Base-by-base conservation (phyloP, 1,140 invertebrate genomes). In the Nasonia vitripennis region DNA sequence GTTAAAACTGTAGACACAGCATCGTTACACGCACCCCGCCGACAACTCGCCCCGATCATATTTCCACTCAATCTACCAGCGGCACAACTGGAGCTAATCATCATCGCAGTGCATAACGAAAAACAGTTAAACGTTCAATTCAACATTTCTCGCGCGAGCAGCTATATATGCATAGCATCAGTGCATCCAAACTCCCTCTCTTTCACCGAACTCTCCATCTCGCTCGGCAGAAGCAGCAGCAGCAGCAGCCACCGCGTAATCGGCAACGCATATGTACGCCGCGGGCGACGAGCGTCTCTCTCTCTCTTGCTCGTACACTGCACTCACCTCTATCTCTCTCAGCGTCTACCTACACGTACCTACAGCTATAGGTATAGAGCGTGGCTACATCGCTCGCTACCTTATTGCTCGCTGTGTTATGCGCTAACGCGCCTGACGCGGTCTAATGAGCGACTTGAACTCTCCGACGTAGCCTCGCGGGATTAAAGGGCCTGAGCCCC, bases 381-480 rank as follows among this genome's bases (percentile, higher is more conserved):
- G 45, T 11, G 27, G 45, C 41, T 41, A 41, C 6, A 34, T 37
- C 23, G 67, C 27, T 31, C 27, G 70, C 70, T 34, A 74, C 75
- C 83, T 79, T 79, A 79, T 84, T 84, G 83, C 83, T 71, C 77
- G 62, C 45, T 48, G 77, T 79, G 83, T 79, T 84, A 84, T 71
- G 83, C 45, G 68, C 83, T 79, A 85, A 80, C 83, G 78, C 83
- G 34, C 31, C 71, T 68, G 74, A 67, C 51, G 70, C 31, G 70
- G 27, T 41, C 51, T 85, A 85, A 85, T 75, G 83, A 85, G 83
- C 78, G 70, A 81, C 67, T 79, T 67, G 51, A 79, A 67, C 78
- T 78, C 75, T n/a, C 34, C 41, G 34, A 6, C 74, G 34, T 62
- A 62, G 55, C 55, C 55, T 51, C 78, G 51, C 51, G 78, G 55